phyloP scores from a whole-genome alignment of 2,113 vertebrate species.

The Taurulus bubalis region DNA sequence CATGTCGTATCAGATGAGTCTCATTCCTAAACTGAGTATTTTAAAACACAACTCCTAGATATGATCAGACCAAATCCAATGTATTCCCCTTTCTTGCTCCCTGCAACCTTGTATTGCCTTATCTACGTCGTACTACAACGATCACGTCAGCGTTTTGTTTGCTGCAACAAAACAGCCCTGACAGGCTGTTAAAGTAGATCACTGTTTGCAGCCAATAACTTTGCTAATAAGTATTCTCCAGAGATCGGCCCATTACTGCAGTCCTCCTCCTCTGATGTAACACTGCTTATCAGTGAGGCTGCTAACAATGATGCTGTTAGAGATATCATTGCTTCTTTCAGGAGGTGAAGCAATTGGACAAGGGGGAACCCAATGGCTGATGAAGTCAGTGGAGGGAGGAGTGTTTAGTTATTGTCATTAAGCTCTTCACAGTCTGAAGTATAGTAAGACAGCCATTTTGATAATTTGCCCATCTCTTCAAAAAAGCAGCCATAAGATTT shows the following conservation, averaged over 20 bases:
- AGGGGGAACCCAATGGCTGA: slow-evolving; percentile 48
- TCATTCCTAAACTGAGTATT: slow-evolving; percentile 46
- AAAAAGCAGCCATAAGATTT: slow-evolving; percentile 32
- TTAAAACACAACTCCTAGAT: slow-evolving; percentile 49
- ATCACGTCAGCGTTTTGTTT: slow-evolving; percentile 31
- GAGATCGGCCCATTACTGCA: slow-evolving; percentile 66
- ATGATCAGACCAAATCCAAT: slow-evolving; percentile 20
- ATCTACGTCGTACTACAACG: slow-evolving; percentile 14
- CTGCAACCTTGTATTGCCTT: slow-evolving; percentile 35
- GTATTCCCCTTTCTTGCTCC: slow-evolving; percentile 31
- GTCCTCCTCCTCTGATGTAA: slow-evolving; percentile 59
- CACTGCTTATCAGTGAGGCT: slow-evolving; percentile 66
- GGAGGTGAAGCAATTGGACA: slow-evolving; percentile 55
- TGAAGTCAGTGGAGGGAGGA: slow-evolving; percentile 40
- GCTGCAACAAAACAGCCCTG: slow-evolving; percentile 48
- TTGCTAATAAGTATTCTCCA: slow-evolving; percentile 73
- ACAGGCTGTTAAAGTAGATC: slow-evolving; percentile 62
- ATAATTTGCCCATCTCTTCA: slow-evolving; percentile 28
- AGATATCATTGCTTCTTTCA: slow-evolving; percentile 58
- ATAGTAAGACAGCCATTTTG: slow-evolving; percentile 32
- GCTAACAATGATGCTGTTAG: slow-evolving; percentile 53
- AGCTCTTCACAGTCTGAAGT: slow-evolving; percentile 22
- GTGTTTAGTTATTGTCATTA: slow-evolving; percentile 36
- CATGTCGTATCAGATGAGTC: slow-evolving; percentile 26
- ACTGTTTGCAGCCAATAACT: slow-evolving; percentile 70